A percentile compares a stretch with the other conserved stretches of the same genome.
phyloP scores from a whole-genome alignment of 2,113 vertebrate genomes.

The Panthera uncia region DNA sequence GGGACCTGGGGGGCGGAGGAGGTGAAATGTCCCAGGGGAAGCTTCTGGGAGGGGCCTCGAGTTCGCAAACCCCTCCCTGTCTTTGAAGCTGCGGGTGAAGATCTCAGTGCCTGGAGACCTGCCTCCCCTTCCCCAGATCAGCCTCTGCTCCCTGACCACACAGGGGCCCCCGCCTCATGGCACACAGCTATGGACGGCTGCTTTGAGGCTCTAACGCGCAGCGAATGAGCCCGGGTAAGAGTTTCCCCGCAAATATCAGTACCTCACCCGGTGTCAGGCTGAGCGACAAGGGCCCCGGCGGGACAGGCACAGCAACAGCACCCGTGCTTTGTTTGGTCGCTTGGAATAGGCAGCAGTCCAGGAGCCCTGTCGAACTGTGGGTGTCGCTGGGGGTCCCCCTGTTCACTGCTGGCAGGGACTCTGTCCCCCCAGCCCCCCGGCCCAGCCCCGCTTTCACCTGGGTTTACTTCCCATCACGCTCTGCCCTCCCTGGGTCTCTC shows the following conservation, averaged over 20 bases:
- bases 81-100: background rate
- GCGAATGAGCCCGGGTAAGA: background rate
- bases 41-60: background rate
- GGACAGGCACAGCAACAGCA: background rate
- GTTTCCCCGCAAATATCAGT: background rate
- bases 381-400: background rate
- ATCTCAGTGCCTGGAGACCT: background rate
- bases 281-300: rapidly evolving
- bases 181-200: background rate
- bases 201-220: background rate
- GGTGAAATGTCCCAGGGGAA: background rate
- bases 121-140: background rate
- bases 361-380: background rate
- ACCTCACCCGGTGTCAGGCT: background rate
- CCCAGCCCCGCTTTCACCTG: background rate
- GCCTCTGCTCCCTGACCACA: background rate
- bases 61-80: background rate
- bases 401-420: too few species aligned
- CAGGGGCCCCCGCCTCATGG: too few species aligned
- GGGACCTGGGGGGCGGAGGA: background rate
- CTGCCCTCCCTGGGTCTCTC: background rate
- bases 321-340: background rate
- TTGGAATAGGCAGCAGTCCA: too few species aligned
- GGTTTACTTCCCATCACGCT: background rate
- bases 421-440: background rate